Percentiles rank a stretch among this genome's conserved stretches.
Conservation (phyloP, 2,888 invertebrate species). For the Drosophila macrospina region DNA sequence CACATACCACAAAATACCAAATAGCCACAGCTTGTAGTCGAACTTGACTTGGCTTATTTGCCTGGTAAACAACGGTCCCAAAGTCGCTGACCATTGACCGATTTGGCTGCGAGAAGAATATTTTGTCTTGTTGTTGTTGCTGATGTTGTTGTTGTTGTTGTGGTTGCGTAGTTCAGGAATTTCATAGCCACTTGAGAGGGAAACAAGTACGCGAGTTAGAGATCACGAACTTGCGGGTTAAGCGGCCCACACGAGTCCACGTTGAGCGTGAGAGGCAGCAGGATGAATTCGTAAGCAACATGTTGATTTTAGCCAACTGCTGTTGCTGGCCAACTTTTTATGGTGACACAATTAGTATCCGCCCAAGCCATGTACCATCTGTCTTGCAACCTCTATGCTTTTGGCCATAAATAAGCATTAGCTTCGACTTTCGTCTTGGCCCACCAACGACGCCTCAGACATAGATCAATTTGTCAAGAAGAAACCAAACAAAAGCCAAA, state of each 20-base stretch:
- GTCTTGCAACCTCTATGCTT: background rate
- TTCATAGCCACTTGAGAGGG: constrained; percentile 65
- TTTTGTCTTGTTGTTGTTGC: background rate
- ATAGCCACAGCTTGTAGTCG: constrained; percentile 48
- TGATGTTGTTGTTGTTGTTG: background rate
- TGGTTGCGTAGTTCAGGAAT: constrained; percentile 75
- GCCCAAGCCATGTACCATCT: constrained; percentile 34
- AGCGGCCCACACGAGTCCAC: constrained; percentile 64
- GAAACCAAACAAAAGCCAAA: constrained; percentile 27
- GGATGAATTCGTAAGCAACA: constrained; percentile 37
- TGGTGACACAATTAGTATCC: constrained; percentile 72
- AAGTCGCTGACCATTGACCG: constrained; percentile 76
- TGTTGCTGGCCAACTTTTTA: constrained; percentile 65
- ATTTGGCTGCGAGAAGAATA: constrained; percentile 50
- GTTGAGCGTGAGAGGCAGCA: constrained; percentile 23
- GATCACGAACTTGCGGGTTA: constrained; percentile 77
- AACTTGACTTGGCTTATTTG: constrained; percentile 65
- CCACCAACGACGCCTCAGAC: constrained; percentile 62
- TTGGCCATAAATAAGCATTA: constrained; percentile 62
- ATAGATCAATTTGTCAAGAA: constrained; percentile 68
- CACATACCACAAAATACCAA: constrained; percentile 21
- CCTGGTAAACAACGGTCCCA: constrained; percentile 70
- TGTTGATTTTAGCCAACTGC: constrained; percentile 39
- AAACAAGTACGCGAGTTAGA: constrained; percentile 64
- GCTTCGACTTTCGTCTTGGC: constrained; percentile 38